A percentile compares a stretch with the other conserved stretches of the same genome.
Evolutionary conservation across 2,797 vertebrate genomes (phyloP).

Genomic region (Numenius phaeopus): DNA sequence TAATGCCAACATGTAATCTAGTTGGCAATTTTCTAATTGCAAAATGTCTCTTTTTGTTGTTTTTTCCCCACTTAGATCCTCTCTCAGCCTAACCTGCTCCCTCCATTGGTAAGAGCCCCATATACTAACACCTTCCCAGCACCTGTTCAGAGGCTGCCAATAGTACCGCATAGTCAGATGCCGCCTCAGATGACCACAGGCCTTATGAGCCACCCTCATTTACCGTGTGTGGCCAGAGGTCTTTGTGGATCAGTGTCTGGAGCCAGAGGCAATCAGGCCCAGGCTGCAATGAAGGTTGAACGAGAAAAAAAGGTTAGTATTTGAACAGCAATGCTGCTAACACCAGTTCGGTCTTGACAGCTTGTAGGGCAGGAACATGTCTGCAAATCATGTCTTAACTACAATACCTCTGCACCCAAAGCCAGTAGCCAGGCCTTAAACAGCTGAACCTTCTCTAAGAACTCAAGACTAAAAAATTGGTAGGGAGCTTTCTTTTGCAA

Average conservation of each 20-base stretch:
- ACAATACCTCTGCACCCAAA: conserved; percentile 64
- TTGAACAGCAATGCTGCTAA: conserved; percentile 46
- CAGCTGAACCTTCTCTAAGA: not conserved
- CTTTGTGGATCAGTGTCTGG: conserved; percentile 86
- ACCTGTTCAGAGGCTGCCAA: conserved; percentile 90
- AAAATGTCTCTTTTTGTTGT: conserved; percentile 79
- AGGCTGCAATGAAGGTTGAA: conserved; percentile 91
- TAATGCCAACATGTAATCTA: conserved; percentile 54
- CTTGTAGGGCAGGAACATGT: conserved; percentile 65
- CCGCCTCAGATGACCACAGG: conserved; percentile 91
- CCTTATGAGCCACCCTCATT: conserved; percentile 92
- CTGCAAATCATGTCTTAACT: conserved; percentile 49
- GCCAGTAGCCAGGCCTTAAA: conserved; percentile 1
- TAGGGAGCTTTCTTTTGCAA: conserved; percentile 19
- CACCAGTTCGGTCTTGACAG: conserved; percentile 64
- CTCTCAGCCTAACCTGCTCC: conserved; percentile 96
- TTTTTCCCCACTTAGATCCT: conserved; percentile 88
- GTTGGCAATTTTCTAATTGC: conserved; percentile 79
- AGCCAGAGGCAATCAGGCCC: conserved; percentile 89
- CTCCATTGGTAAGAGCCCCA: conserved; percentile 93
- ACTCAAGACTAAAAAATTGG: not conserved
- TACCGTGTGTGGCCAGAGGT: conserved; percentile 88
- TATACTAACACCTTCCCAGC: conserved; percentile 93
- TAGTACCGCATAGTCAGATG: conserved; percentile 87
- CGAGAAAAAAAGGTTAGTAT: conserved; percentile 92